Base-by-base conservation (phyloP, 2,113 vertebrate genomes). In the Oncorhynchus mykiss region DNA sequence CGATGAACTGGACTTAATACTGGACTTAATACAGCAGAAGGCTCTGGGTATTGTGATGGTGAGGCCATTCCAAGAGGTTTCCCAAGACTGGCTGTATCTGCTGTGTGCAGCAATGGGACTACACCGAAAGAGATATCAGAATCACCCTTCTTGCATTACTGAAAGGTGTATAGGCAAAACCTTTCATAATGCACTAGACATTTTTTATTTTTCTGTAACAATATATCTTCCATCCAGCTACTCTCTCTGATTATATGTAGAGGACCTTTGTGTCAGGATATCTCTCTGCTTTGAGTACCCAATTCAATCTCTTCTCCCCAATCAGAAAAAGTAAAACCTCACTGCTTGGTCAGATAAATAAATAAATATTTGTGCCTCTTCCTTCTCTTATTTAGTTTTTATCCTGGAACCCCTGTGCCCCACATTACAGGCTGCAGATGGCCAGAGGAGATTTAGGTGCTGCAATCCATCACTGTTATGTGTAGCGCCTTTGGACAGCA, bases 401-500 rank as follows among this genome's bases (percentile, higher is more conserved):
- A 88, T 88, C 84, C 77, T 39, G 74, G 84, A 82, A 86, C 85
- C 86, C 87, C 87, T 78, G 85, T 88, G 88, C 82, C 91, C 85
- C 85, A 88, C 84, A 91, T 93, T 91, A 90, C 86, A 88, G 85
- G 74, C 79, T 87, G 83, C 86, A 91, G 90, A 91, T 89, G 88
- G 88, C 88, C 90, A 88, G 81, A 72, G 83, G 87, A 91, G 89
- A 92, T 92, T 89, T 86, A 82, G 86, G 75, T 87, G 74, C 86
- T 85, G 88, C 87, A 88, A 92, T 92, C 88, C 85, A 92, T 90
- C 89, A 90, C 88, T 88, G 86, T 89, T 81, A 89, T 87, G 78
- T 78, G 85, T 74, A 79, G 24, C 81, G 84, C 77, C 80, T n/a
- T 51, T 86, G 89, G 88, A 89, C 84, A 80, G 76, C 74, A 72